phyloP scores from a whole-genome alignment of 2,888 invertebrate species.

The Chromoteleia sp. region DNA sequence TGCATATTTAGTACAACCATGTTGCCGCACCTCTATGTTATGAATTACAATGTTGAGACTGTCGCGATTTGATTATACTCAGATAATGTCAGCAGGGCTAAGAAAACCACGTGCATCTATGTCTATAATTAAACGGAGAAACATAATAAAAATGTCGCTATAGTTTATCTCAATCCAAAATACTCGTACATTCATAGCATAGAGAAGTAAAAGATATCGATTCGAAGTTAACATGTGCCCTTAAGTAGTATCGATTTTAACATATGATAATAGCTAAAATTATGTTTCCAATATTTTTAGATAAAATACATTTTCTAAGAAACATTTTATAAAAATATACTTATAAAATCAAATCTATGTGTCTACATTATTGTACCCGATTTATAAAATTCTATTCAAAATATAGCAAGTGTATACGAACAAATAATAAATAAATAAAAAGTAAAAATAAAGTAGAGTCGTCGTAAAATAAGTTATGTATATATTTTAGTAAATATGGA shows the following conservation, averaged over 20 bases:
- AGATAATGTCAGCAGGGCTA: constrained; percentile 47
- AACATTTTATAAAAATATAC: no score
- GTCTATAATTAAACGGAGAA: constrained; percentile 47
- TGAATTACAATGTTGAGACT: constrained; percentile 40
- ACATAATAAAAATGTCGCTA: constrained; percentile 45
- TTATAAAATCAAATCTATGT: no score
- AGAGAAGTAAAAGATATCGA: constrained; percentile 22
- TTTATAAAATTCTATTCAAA: no score
- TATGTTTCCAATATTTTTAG: neutral
- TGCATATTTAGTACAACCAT: constrained; percentile 28
- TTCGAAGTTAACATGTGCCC: constrained; percentile 4
- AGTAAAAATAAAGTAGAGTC: no score
- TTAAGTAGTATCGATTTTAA: constrained; percentile 23
- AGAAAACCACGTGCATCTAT: constrained; percentile 45
- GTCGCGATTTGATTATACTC: constrained; percentile 34
- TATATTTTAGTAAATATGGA: no score
- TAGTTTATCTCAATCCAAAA: constrained; percentile 28
- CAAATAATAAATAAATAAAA: no score
- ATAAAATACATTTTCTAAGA: no score
- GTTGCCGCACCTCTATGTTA: constrained; percentile 46
- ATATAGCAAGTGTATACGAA: no score
- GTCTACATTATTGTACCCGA: no score
- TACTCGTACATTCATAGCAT: constrained; percentile 34
- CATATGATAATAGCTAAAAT: neutral
- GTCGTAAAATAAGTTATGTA: no score